Evolutionary conservation across 2,113 vertebrate species (phyloP).

Genomic region (Onychostruthus taczanowskii): DNA sequence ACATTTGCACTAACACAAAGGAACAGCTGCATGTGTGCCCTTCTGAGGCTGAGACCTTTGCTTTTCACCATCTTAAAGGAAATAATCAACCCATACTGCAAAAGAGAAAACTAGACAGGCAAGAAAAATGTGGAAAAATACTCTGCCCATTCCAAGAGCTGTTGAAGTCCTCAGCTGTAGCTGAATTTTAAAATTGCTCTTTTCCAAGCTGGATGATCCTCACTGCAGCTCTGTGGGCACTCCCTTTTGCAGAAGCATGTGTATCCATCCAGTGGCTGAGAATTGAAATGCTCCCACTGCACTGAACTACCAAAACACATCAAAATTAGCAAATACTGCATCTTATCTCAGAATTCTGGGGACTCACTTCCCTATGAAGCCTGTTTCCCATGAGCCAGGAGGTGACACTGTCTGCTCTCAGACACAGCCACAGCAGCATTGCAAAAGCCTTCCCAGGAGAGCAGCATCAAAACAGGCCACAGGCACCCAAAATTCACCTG

Average conservation of each 20-base stretch:
- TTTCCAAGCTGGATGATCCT: neutral
- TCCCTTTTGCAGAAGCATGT: neutral
- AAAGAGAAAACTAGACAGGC: neutral
- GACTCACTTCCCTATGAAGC: neutral
- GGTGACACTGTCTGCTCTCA: neutral
- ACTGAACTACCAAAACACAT: neutral
- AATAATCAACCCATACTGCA: neutral
- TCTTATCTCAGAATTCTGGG: neutral
- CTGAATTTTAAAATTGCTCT: rapidly evolving
- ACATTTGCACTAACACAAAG: neutral
- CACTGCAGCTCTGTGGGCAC: neutral
- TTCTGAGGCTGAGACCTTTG: neutral
- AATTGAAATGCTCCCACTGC: neutral
- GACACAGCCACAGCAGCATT: neutral
- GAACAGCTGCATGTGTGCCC: neutral
- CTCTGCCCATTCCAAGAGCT: neutral
- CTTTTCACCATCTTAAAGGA: neutral
- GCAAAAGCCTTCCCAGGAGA: neutral
- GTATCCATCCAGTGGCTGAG: neutral
- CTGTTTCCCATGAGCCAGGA: neutral
- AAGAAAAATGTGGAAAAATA: neutral
- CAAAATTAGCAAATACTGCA: neutral
- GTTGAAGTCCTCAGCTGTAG: neutral
- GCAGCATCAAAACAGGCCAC: neutral
- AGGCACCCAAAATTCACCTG: neutral